phyloP scores from a whole-genome alignment of 2,888 invertebrate genomes.

The Plemyria rubiginata region DNA sequence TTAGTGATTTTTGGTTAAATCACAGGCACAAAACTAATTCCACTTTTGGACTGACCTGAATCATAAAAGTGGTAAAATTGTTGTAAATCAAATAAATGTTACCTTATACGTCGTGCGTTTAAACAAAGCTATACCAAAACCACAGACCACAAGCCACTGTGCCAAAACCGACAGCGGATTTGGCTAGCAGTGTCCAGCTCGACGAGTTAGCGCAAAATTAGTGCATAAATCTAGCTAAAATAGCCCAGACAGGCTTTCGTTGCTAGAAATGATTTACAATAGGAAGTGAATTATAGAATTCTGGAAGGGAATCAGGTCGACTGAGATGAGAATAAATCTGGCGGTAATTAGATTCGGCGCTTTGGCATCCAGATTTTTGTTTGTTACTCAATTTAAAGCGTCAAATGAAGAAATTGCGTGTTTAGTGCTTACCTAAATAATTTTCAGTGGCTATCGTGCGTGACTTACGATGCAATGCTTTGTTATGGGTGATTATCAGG shows the following conservation, averaged over 20 bases:
- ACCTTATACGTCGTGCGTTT: not conserved
- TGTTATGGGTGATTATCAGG: too few species aligned
- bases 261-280: conserved; percentile 41
- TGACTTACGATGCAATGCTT: too few species aligned
- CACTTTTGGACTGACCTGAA: too few species aligned
- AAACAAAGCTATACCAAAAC: conserved; percentile 33
- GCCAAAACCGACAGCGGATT: conserved; percentile 58
- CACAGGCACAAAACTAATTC: too few species aligned
- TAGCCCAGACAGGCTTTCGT: conserved; percentile 49
- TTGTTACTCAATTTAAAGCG: too few species aligned
- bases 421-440: too few species aligned
- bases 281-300: conserved; percentile 27
- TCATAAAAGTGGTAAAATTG: too few species aligned
- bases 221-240: conserved; percentile 62
- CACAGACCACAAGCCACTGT: conserved; percentile 54
- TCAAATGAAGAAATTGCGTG: too few species aligned
- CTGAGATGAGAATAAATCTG: conserved; percentile 28
- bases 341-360: not conserved
- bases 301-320: conserved; percentile 23
- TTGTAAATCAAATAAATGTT: not conserved
- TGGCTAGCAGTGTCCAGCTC: conserved; percentile 58
- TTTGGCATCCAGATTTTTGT: not conserved
- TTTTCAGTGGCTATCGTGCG: too few species aligned
- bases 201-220: conserved; percentile 57
- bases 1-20: too few species aligned